Evolutionary conservation across 2,113 vertebrate genomes (phyloP).

Genomic region (Romanogobio albipinnatus): DNA sequence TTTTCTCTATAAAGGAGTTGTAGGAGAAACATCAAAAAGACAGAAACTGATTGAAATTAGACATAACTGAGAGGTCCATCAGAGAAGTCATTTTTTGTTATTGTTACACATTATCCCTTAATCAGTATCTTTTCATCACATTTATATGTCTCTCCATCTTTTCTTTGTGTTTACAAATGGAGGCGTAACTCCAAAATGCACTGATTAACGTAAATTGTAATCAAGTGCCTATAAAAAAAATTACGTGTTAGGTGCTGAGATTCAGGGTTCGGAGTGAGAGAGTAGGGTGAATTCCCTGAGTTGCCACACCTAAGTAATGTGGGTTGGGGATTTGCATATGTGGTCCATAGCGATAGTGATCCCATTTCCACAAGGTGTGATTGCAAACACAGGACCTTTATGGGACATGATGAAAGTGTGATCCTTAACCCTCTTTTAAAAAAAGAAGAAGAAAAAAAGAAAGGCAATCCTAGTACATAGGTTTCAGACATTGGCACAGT

Average conservation of each 20-base stretch:
- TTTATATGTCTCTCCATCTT: neutral
- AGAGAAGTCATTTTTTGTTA: no score
- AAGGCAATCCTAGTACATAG: neutral
- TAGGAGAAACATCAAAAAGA: neutral
- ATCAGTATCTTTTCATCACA: neutral
- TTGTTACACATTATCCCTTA: neutral
- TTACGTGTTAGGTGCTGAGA: neutral
- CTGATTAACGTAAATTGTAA: constrained; percentile 30
- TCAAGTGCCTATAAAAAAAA: neutral
- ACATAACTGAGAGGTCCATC: neutral
- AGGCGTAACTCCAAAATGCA: constrained; percentile 7
- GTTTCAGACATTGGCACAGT: neutral
- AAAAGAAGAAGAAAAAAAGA: neutral
- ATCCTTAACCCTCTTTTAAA: neutral
- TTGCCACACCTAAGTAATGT: constrained; percentile 61
- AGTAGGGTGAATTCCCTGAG: constrained; percentile 64
- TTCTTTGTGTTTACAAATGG: neutral
- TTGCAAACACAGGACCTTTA: constrained; percentile 62
- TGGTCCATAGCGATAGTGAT: constrained; percentile 67
- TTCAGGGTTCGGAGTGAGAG: neutral
- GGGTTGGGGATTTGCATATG: constrained; percentile 72
- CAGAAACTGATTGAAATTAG: neutral
- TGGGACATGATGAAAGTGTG: neutral
- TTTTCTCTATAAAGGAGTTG: neutral
- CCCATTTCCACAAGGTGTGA: constrained; percentile 72